These are phyloP conservation scores for Chloroclystis v-ata DNA, from an alignment of 2,888 invertebrate genomes.

Conservation along the genomic window DNA sequence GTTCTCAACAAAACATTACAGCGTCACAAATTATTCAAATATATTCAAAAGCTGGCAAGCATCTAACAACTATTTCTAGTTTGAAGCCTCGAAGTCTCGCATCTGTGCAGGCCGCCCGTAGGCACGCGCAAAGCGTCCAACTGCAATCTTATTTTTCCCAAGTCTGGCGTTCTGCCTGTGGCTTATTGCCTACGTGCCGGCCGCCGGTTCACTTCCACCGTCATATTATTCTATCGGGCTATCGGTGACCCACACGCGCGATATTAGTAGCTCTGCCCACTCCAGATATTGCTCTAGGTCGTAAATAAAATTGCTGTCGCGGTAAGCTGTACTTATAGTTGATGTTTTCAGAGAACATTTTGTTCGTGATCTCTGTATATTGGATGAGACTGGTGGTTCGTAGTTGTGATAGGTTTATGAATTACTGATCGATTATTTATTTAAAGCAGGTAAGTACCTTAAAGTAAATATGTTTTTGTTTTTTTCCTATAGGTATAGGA, in stretches of 20 bases:
- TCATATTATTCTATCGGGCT: constrained; percentile 77
- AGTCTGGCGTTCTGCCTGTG: constrained; percentile 64
- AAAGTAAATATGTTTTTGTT: no score
- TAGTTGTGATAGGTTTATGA: no score
- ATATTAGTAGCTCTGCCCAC: constrained; percentile 72
- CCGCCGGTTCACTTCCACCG: constrained; percentile 49
- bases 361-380: no score
- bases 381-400: no score
- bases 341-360: constrained; percentile 6
- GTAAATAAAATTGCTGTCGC: constrained; percentile 68
- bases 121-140: constrained; percentile 54
- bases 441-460: no score
- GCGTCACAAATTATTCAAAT: constrained; percentile 2
- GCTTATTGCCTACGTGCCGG: constrained; percentile 78
- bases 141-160: constrained; percentile 73
- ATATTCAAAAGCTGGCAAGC: constrained; percentile 5
- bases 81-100: constrained; percentile 5
- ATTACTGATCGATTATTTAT: no score
- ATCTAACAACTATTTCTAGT: constrained; percentile 4
- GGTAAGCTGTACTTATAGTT: constrained; percentile 38
- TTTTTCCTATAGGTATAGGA: no score
- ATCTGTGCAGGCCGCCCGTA: constrained; percentile 33
- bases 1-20: no score
- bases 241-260: constrained; percentile 68
- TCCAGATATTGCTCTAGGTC: constrained; percentile 67